Conservation (phyloP, 2,113 vertebrate species). For the Marmota monax region DNA sequence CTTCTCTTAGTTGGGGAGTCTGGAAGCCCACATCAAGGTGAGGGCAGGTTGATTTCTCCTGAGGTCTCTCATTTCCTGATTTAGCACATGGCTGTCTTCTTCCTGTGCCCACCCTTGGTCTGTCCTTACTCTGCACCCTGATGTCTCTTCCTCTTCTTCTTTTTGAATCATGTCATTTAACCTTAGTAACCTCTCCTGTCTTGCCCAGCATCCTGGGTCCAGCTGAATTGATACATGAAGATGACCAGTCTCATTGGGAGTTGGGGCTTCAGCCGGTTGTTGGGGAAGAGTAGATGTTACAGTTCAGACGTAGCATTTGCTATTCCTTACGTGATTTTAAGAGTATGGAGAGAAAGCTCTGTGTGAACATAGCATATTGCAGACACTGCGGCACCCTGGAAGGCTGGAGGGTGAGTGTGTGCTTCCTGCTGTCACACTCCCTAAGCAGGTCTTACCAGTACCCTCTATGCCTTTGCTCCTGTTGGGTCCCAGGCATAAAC, state of each 20-base stretch:
- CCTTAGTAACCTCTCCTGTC: neutral
- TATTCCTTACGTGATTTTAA: neutral
- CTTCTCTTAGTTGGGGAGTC: neutral
- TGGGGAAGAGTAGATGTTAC: rapidly evolving
- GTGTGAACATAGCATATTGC: neutral
- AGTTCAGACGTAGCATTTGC: neutral
- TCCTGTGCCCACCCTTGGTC: too few species aligned
- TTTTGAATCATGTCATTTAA: neutral
- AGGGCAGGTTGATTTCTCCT: neutral
- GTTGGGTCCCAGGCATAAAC: neutral
- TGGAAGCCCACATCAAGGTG: too few species aligned
- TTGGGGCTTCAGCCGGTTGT: neutral
- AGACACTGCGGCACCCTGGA: neutral
- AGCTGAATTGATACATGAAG: neutral
- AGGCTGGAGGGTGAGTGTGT: neutral
- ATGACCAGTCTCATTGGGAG: neutral
- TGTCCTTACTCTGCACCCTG: neutral
- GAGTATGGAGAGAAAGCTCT: neutral
- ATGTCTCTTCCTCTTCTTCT: neutral
- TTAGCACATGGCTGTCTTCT: neutral
- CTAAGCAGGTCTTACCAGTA: rapidly evolving
- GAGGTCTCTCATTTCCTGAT: neutral
- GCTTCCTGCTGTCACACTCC: neutral
- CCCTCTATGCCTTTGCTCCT: neutral
- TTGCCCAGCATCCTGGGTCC: neutral